These are phyloP conservation scores for Grallaria varia DNA, from an alignment of 2,113 vertebrate genomes.

Conservation along the genomic window DNA sequence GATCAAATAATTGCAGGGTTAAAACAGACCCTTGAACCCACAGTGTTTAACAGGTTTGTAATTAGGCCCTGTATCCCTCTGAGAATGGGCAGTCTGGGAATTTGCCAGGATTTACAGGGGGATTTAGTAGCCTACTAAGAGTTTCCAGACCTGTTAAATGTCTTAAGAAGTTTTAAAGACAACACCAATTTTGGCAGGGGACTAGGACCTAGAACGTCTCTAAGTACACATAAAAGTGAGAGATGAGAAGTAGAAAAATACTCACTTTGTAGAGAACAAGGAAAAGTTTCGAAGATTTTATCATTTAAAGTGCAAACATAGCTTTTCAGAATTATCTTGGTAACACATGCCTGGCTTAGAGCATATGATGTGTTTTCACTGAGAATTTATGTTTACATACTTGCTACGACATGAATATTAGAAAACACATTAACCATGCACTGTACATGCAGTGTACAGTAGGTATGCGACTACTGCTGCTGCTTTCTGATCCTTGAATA, in stretches of 20 bases:
- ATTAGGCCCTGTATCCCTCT: slow-evolving; percentile 33
- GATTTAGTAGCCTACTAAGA: slow-evolving; percentile 44
- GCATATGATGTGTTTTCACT: background rate
- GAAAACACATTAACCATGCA: background rate
- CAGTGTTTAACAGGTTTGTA: slow-evolving; percentile 43
- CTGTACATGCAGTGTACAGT: background rate
- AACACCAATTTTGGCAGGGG: background rate
- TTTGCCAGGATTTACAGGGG: slow-evolving; percentile 31
- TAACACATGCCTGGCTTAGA: background rate
- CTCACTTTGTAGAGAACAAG: background rate
- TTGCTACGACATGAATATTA: background rate
- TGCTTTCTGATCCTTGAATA: background rate
- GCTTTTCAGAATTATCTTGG: background rate
- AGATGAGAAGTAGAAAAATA: background rate
- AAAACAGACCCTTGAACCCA: slow-evolving; percentile 27
- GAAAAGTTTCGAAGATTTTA: background rate
- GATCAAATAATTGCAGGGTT: slow-evolving; percentile 13
- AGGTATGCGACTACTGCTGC: background rate
- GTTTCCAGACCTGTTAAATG: slow-evolving; percentile 43
- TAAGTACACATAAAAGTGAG: background rate
- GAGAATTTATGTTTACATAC: background rate
- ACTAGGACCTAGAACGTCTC: background rate
- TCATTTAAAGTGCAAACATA: background rate
- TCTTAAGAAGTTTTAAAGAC: slow-evolving; percentile 36
- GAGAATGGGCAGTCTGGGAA: slow-evolving; percentile 33